Percentiles rank a stretch among this genome's conserved stretches.
Evolutionary conservation across 2,113 vertebrate species (phyloP).

Genomic region (Oriolus oriolus): DNA sequence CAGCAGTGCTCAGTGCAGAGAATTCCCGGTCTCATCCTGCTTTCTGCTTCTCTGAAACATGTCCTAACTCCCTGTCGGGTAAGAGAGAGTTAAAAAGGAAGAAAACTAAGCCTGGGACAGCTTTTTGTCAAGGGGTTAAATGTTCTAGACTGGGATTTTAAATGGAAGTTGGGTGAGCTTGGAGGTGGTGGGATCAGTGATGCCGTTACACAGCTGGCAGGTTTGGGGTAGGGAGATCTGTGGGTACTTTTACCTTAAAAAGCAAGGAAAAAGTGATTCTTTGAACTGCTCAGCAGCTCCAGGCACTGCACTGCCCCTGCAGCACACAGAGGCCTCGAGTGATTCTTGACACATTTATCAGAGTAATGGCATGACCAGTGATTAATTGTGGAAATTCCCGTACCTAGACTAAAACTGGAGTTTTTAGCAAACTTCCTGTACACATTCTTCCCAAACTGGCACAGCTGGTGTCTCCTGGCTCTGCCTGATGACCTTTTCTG

Average conservation of each 20-base stretch:
- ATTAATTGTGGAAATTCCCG: neutral
- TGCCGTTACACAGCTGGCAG: neutral
- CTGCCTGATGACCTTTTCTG: neutral
- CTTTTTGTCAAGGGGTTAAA: neutral
- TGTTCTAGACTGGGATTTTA: neutral
- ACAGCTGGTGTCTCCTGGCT: neutral
- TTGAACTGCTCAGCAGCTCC: neutral
- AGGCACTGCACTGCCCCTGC: neutral
- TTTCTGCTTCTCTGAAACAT: neutral
- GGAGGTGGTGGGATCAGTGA: neutral
- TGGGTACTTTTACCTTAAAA: neutral
- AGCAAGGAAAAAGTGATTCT: neutral
- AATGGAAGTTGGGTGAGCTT: neutral
- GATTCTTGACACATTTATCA: neutral
- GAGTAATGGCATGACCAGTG: neutral
- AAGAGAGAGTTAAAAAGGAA: neutral
- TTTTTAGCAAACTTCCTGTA: neutral
- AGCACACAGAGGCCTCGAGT: neutral
- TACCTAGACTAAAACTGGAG: neutral
- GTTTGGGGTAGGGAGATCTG: neutral
- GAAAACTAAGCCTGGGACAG: neutral
- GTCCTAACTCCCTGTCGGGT: neutral
- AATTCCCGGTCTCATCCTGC: neutral
- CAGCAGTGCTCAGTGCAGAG: neutral
- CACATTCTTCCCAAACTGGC: fast-evolving